phyloP scores from a whole-genome alignment of 2,113 vertebrate species.

The Mirounga angustirostris region DNA sequence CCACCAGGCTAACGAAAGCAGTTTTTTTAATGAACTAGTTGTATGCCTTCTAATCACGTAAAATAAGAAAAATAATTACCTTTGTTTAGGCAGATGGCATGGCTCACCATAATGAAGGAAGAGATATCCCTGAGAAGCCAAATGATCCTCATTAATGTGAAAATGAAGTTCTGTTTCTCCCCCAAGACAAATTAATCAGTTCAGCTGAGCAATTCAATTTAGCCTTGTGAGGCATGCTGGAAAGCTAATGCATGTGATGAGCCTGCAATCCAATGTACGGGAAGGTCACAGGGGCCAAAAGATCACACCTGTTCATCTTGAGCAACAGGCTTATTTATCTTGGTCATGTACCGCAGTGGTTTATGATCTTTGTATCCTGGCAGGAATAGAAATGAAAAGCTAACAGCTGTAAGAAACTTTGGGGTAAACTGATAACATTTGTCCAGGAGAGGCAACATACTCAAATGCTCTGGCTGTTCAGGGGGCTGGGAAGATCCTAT shows the following conservation, averaged over 20 bases:
- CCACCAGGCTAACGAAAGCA: too few relatives aligned
- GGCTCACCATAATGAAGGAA: not conserved
- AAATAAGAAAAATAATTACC: not conserved
- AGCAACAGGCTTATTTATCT: not conserved
- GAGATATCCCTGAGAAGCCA: not conserved
- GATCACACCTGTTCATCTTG: not conserved
- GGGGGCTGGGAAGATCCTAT: not conserved
- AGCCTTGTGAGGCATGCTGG: not conserved
- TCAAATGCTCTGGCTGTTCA: not conserved
- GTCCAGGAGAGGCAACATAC: not conserved
- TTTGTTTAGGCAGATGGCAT: not conserved
- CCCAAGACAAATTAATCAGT: not conserved
- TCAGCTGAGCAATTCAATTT: not conserved
- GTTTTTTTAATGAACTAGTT: not conserved
- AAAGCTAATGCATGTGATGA: not conserved
- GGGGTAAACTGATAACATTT: not conserved
- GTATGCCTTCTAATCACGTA: not conserved
- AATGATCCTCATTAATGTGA: not conserved
- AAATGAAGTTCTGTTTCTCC: not conserved
- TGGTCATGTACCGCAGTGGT: not conserved
- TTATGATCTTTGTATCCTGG: not conserved
- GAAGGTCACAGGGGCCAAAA: not conserved
- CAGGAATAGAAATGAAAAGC: not conserved
- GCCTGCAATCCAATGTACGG: rapidly evolving
- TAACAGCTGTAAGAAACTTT: not conserved